phyloP scores from a whole-genome alignment of 2,888 invertebrate species.

The Branchellion lobata region DNA sequence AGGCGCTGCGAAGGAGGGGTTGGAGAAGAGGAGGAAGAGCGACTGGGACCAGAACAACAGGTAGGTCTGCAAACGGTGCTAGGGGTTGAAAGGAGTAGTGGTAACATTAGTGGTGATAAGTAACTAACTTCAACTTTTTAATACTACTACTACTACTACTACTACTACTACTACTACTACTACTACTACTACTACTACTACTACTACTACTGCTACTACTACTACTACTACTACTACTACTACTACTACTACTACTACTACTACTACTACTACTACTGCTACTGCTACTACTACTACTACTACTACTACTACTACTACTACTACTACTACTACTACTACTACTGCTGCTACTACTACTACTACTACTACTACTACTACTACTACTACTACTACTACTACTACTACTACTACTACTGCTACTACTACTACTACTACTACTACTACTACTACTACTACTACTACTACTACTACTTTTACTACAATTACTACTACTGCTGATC shows the following conservation, averaged over 20 bases:
- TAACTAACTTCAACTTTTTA: neutral
- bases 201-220: neutral
- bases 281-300: neutral
- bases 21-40: constrained; percentile 1
- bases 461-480: neutral
- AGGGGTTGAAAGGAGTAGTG: neutral
- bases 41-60: constrained; percentile 12
- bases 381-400: neutral
- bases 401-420: no score
- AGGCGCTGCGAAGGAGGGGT: no score
- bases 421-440: neutral
- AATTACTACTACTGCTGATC: no score
- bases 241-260: neutral
- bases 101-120: neutral
- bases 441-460: neutral
- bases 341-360: neutral
- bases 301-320: neutral
- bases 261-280: neutral
- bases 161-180: neutral
- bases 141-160: neutral
- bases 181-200: no score
- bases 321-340: neutral
- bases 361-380: neutral
- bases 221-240: neutral
- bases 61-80: neutral